Base-by-base conservation (phyloP, 2,797 vertebrate genomes). In the Enteromius viviparus region DNA sequence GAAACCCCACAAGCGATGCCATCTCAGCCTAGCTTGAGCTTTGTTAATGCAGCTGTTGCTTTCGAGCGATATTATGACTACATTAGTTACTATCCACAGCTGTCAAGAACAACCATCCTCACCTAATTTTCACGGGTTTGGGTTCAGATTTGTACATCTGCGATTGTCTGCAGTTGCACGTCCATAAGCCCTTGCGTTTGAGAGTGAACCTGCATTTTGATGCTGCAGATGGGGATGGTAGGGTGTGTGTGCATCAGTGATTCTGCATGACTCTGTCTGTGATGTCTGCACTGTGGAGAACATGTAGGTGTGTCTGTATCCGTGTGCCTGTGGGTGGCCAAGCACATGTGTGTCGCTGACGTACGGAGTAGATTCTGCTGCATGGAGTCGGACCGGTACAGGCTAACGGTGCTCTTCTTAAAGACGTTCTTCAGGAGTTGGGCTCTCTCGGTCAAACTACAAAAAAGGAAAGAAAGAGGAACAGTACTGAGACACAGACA, bases 401-500 rank as follows among this genome's bases (percentile, higher is more conserved):
- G 89, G 86, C 94, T 97, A 91, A 97, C 95, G 0, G 97, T 98
- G 90, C 97, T 99, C 95, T 99, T 99, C 96, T 98, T 99, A 90
- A 99, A 99, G 89, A 99, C 97, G 49, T 99, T 99, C 95, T 99
- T 99, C 92, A 99, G 95, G 40, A 99, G 95, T 53, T 98, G 97
- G 8, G 98, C 98, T 89, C 96, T 95, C 93, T 99, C 98, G 0
- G 96, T 99, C 94, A 99, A 94, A 92, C 98, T 99, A 86, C 3
- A 84, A 37, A 34, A 66, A 82, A 65, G 40, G 47, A 45, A 21
- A 71, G 37, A 75, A 71, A 84, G 29, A 83, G 14, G 76, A 34
- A 83, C 19, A 78, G 51, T 19, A 23, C 26, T 80, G 71, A 87
- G 81, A 81, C 74, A 51, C 12, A 72, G 45, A 69, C 23, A 80